These are phyloP conservation scores for Cnemophilus loriae DNA, from an alignment of 2,113 vertebrate genomes.

Conservation along the genomic window DNA sequence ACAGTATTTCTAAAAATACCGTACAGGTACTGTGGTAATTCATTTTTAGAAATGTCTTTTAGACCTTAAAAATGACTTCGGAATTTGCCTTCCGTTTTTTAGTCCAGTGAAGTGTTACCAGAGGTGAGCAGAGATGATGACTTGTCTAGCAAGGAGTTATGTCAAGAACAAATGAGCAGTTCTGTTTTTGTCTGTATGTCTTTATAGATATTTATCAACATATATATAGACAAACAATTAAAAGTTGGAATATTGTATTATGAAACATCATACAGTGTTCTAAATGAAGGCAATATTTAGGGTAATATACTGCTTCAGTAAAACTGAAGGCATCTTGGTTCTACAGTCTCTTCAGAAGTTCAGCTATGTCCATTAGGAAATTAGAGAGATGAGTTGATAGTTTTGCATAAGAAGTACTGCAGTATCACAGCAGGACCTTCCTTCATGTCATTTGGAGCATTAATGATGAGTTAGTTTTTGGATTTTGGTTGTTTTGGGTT, in stretches of 20 bases:
- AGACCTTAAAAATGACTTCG: not conserved
- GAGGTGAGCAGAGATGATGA: not conserved
- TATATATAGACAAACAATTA: not conserved
- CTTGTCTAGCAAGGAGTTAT: not conserved
- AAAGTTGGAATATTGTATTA: not conserved
- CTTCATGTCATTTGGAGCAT: not conserved
- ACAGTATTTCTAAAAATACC: not conserved
- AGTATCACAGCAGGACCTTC: not conserved
- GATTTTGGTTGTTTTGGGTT: not conserved
- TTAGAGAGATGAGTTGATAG: not conserved
- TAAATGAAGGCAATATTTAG: not conserved
- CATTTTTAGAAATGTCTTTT: not conserved
- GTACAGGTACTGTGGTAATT: not conserved
- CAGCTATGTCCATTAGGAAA: not conserved
- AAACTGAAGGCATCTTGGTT: not conserved
- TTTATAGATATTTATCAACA: not conserved
- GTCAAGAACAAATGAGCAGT: not conserved
- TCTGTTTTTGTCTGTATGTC: not conserved
- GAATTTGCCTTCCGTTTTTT: not conserved
- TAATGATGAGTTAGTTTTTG: not conserved
- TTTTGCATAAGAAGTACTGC: not conserved
- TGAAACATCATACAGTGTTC: not conserved
- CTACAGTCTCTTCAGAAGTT: not conserved
- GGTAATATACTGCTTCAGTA: not conserved
- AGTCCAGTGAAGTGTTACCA: not conserved